Base-by-base conservation (phyloP, 2,888 invertebrate genomes). In the Dasysyrphus tricinctus region DNA sequence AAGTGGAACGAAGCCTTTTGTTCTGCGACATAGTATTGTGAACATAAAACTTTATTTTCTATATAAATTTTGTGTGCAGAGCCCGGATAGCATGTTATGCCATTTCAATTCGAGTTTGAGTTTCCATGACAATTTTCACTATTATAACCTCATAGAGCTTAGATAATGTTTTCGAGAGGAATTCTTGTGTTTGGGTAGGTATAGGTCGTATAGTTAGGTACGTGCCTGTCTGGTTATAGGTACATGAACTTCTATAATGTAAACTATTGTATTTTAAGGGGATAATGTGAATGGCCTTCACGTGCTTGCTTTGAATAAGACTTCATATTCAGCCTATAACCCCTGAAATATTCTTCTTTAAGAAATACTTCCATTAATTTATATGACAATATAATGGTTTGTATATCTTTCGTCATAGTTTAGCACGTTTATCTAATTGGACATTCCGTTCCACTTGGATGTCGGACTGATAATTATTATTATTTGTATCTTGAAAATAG, bases 91-190 rank as follows among this genome's bases (percentile, higher is more conserved):
- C 65, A 51, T 72, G 51, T 65, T 59, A 42, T 51, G 32, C 32
- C 51, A 34, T 59, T 42, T 16, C 80, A n/a, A 61, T 24, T 61
- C 39, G 12, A 47, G 54, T 67, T 65, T 12, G 19, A 49, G 47
- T 80, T 80, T 85, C 80, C 69, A 80, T 77, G 73, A 73, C 67
- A 77, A 80, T 65, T 69, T 44, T 54, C 56, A 32, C 54, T 16
- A 29, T 47, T 49, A 12, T 61, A 70, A 79, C 70, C 42, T 65
- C 29, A 2, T 24, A 56, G 69, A 51, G 7, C 29, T 29, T 54
- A n/a, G 44, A 69, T 69, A 69, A 69, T 54, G 24, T 29, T 39
- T 37, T 39, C 37, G 14, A 39, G 16, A 51, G 29, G 14, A 16
- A 49, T n/a, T 49, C 19, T n/a, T 65, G 16, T 65, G 16, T 16